Percentiles rank a stretch among this genome's conserved stretches.
phyloP scores from a whole-genome alignment of 2,797 vertebrate species.

The Simalia tracyae region DNA sequence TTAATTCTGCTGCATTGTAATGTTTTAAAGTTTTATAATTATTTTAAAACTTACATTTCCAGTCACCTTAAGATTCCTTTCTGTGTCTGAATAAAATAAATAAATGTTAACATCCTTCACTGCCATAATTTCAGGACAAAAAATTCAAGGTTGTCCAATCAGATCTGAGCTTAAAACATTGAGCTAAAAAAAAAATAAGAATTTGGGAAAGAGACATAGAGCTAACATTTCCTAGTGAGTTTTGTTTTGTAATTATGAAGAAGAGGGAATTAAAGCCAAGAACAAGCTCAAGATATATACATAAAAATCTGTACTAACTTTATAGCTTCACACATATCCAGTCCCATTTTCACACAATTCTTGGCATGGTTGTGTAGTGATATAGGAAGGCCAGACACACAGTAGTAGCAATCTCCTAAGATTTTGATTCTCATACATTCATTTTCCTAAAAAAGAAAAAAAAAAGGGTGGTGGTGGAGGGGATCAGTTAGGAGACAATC shows the following conservation, averaged over 20 bases:
- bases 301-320: slow-evolving; percentile 80
- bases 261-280: not conserved
- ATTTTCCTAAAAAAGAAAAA: slow-evolving; percentile 83
- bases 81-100: not conserved
- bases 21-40: not conserved
- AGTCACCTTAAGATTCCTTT: not conserved
- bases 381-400: slow-evolving; percentile 94
- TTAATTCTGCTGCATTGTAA: not conserved
- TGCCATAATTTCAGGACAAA: not conserved
- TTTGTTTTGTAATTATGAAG: not conserved
- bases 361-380: slow-evolving; percentile 95
- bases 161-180: not conserved
- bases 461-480: not conserved
- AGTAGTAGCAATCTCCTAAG: slow-evolving; percentile 97
- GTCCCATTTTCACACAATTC: slow-evolving; percentile 98
- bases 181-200: not conserved
- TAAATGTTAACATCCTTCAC: not conserved
- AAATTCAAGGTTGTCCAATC: not conserved
- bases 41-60: not conserved
- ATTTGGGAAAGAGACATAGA: not conserved
- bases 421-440: slow-evolving; percentile 99
- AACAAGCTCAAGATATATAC: no score
- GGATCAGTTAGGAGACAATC: not conserved
- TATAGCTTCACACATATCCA: slow-evolving; percentile 99
- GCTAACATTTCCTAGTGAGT: not conserved